phyloP scores from a whole-genome alignment of 2,888 invertebrate genomes.

The Ptilodon capucinus region DNA sequence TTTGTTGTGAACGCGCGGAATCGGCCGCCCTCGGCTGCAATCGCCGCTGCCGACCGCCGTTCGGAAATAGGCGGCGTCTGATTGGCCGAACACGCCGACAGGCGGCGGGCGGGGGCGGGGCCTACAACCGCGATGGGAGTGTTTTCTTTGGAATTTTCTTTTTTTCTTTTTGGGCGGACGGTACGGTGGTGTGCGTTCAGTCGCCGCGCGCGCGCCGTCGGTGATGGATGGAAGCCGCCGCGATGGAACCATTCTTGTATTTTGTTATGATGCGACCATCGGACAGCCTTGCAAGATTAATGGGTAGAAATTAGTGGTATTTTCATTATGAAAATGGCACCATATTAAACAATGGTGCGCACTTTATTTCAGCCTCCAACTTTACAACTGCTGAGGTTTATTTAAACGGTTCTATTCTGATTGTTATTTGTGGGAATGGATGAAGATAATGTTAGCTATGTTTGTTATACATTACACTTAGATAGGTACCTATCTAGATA shows the following conservation, averaged over 20 bases:
- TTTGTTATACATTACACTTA: not conserved
- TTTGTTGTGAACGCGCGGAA: slow-evolving; percentile 76
- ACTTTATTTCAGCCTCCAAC: slow-evolving; percentile 17
- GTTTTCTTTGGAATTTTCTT: slow-evolving; percentile 80
- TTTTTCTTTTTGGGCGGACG: slow-evolving; percentile 78
- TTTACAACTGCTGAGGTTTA: slow-evolving; percentile 1
- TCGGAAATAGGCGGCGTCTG: slow-evolving; percentile 35
- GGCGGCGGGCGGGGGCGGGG: slow-evolving; percentile 67
- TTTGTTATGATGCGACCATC: slow-evolving; percentile 39
- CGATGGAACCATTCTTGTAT: slow-evolving; percentile 46
- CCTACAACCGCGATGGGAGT: slow-evolving; percentile 64
- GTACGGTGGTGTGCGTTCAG: slow-evolving; percentile 76
- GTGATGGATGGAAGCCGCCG: slow-evolving; percentile 68
- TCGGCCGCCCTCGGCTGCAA: slow-evolving; percentile 65
- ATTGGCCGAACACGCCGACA: slow-evolving; percentile 52
- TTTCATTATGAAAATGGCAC: slow-evolving; percentile 28
- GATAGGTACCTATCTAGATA: not conserved
- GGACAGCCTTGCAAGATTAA: slow-evolving; percentile 31
- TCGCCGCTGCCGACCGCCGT: slow-evolving; percentile 51
- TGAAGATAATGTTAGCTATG: slow-evolving; percentile 3
- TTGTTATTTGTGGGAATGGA: slow-evolving; percentile 24
- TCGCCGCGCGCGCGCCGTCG: slow-evolving; percentile 67
- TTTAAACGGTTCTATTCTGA: slow-evolving; percentile 11
- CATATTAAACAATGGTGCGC: slow-evolving; percentile 24
- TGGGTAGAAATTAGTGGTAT: slow-evolving; percentile 33